These are phyloP conservation scores for Chiroxiphia lanceolata DNA, from an alignment of 2,797 vertebrate genomes.

Conservation along the genomic window DNA sequence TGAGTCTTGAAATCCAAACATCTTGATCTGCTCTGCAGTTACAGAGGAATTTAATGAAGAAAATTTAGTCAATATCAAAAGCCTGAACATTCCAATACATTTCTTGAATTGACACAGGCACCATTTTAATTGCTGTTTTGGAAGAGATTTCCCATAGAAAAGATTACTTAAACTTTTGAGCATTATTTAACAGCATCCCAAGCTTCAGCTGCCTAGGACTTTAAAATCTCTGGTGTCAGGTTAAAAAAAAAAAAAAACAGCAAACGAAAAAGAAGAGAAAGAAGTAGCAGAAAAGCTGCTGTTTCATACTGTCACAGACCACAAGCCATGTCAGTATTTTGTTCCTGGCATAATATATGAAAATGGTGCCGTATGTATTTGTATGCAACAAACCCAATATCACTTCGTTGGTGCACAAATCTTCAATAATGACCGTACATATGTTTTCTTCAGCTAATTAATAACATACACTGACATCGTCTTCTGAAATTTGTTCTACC, in stretches of 20 bases:
- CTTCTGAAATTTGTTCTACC: not conserved
- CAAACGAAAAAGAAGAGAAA: not conserved
- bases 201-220: not conserved
- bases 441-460: not conserved
- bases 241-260: not conserved
- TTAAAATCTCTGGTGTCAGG: not conserved
- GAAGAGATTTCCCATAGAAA: not conserved
- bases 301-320: not conserved
- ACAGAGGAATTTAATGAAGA: not conserved
- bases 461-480: not conserved
- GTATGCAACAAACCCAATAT: not conserved
- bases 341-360: not conserved
- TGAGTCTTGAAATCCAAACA: not conserved
- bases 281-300: not conserved
- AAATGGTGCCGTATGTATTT: not conserved
- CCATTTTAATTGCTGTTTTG: not conserved
- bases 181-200: not conserved
- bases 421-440: not conserved
- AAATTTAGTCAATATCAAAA: accelerated
- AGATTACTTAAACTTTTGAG: not conserved
- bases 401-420: not conserved
- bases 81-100: not conserved
- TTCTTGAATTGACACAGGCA: not conserved
- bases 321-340: not conserved
- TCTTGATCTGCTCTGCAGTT: not conserved